phyloP scores from a whole-genome alignment of 2,797 vertebrate genomes.

The Huso huso region DNA sequence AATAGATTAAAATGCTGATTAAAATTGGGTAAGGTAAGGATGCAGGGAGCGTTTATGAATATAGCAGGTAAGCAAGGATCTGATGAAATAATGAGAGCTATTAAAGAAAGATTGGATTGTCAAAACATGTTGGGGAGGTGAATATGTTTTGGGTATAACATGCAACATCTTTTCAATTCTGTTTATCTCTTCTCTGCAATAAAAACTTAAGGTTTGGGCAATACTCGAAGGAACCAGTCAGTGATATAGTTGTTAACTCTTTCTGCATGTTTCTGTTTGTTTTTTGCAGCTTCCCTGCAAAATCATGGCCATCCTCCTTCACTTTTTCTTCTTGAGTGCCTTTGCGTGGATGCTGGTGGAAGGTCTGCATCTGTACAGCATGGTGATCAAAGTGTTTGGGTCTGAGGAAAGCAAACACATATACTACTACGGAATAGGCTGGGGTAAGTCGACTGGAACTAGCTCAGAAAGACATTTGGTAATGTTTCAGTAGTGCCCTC shows the following conservation, averaged over 20 bases:
- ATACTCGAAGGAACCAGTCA: too few species aligned
- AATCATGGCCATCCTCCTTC: slow-evolving; percentile 79
- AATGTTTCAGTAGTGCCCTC: not conserved
- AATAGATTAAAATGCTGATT: slow-evolving; percentile 1
- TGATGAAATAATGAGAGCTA: slow-evolving; percentile 7
- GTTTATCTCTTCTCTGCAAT: too few species aligned
- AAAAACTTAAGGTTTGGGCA: too few species aligned
- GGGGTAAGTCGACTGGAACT: slow-evolving; percentile 64
- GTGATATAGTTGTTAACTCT: too few species aligned
- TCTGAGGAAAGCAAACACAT: slow-evolving; percentile 89
- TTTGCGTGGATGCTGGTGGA: slow-evolving; percentile 98
- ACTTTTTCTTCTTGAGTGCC: slow-evolving; percentile 89
- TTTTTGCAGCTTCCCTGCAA: slow-evolving; percentile 71
- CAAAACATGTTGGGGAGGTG: not conserved
- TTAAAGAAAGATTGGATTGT: not conserved
- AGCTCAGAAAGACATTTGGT: not conserved
- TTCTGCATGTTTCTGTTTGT: too few species aligned
- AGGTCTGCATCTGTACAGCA: slow-evolving; percentile 93
- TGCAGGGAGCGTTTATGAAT: not conserved
- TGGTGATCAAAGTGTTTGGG: slow-evolving; percentile 95
- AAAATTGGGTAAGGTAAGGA: not conserved
- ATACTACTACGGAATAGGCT: slow-evolving; percentile 89
- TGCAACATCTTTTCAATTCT: too few species aligned
- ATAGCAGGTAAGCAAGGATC: not conserved
- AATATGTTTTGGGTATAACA: too few species aligned